Evolutionary conservation across 2,888 invertebrate genomes (phyloP).

Genomic region (Colletes collaris): DNA sequence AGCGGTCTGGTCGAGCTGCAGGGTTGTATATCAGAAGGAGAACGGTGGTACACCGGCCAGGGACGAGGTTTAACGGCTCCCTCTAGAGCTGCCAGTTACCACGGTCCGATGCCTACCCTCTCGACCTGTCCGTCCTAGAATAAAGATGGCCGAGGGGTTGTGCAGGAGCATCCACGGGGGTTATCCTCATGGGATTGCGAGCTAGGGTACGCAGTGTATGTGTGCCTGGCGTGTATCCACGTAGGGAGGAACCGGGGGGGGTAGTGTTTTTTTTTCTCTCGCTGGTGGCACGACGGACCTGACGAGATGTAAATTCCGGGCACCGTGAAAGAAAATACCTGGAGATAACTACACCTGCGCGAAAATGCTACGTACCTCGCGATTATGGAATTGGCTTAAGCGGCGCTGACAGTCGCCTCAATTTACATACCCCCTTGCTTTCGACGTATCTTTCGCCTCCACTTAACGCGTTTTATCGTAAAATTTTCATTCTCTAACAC

Average conservation of each 20-base stretch:
- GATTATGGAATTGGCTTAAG: slow-evolving; percentile 26
- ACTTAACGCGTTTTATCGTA: no score
- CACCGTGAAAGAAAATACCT: slow-evolving; percentile 47
- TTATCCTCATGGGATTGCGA: slow-evolving; percentile 73
- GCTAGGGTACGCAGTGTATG: slow-evolving; percentile 64
- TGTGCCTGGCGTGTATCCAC: slow-evolving; percentile 11
- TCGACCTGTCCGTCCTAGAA: slow-evolving; percentile 80
- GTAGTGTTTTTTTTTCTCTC: slow-evolving; percentile 25
- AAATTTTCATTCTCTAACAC: no score
- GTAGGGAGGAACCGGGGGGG: slow-evolving; percentile 1
- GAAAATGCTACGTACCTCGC: neutral
- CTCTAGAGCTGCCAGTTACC: slow-evolving; percentile 82
- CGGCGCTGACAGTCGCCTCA: neutral
- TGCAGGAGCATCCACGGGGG: slow-evolving; percentile 70
- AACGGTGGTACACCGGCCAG: slow-evolving; percentile 73
- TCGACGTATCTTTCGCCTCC: no score
- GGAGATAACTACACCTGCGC: slow-evolving; percentile 5
- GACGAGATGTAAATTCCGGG: slow-evolving; percentile 66
- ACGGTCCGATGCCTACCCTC: slow-evolving; percentile 83
- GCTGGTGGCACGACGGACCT: slow-evolving; percentile 42
- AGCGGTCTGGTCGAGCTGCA: slow-evolving; percentile 71
- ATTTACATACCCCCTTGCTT: neutral
- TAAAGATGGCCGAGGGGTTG: slow-evolving; percentile 79
- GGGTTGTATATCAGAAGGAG: slow-evolving; percentile 78
- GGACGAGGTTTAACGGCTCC: slow-evolving; percentile 82